Conservation (phyloP, 2,113 vertebrate genomes). For the Bos indicus region DNA sequence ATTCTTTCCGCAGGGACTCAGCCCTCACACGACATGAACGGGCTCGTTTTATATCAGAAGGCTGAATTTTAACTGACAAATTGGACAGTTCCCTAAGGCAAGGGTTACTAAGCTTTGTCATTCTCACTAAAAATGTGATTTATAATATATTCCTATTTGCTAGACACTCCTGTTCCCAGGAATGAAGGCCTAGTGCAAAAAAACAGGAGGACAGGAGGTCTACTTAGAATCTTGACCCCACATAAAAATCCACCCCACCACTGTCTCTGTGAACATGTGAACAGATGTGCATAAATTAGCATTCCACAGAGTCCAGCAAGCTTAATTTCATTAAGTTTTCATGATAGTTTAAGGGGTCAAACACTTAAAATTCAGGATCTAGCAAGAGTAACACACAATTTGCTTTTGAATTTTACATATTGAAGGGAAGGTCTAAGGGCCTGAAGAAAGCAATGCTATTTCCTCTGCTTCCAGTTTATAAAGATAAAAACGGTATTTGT, state of each 20-base stretch:
- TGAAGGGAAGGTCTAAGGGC: neutral
- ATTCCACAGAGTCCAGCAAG: neutral
- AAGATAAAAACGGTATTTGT: neutral
- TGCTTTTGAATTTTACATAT: neutral
- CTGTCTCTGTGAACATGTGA: neutral
- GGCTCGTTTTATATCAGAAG: slow-evolving; percentile 77
- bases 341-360: neutral
- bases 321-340: neutral
- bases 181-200: slow-evolving; percentile 61
- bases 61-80: slow-evolving; percentile 83
- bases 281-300: neutral
- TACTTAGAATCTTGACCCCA: neutral
- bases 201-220: slow-evolving; percentile 29
- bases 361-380: neutral
- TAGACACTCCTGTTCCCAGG: slow-evolving; percentile 76
- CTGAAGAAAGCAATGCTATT: neutral
- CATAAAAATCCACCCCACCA: rapidly evolving
- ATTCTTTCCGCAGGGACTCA: slow-evolving; percentile 76
- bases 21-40: slow-evolving; percentile 74
- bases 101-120: slow-evolving; percentile 75
- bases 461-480: neutral
- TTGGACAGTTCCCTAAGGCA: slow-evolving; percentile 81
- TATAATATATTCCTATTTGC: slow-evolving; percentile 76
- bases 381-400: neutral
- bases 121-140: slow-evolving; percentile 79